These are phyloP conservation scores for Salvator merianae DNA, from an alignment of 2,113 vertebrate genomes.

Conservation along the genomic window DNA sequence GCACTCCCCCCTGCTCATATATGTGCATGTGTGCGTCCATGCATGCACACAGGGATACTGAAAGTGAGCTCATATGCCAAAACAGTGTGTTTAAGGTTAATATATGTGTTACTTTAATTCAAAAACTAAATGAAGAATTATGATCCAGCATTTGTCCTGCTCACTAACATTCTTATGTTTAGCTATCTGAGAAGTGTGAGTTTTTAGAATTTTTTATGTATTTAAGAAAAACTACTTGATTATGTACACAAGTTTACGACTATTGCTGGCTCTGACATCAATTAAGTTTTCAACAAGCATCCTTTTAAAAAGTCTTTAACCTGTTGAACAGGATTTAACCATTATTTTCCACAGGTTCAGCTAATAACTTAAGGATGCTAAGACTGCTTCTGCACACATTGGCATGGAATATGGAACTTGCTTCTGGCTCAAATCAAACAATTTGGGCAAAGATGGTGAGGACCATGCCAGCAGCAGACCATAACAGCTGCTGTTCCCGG, in stretches of 20 bases:
- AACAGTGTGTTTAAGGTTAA: not conserved
- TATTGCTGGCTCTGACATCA: not conserved
- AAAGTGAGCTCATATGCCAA: constrained; percentile 34
- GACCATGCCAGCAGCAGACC: no score
- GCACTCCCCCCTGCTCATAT: constrained; percentile 29
- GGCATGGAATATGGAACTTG: no score
- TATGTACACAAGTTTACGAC: fast-evolving
- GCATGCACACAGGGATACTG: constrained; percentile 11
- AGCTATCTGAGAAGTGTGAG: not conserved
- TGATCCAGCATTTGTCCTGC: not conserved
- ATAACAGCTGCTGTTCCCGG: no score
- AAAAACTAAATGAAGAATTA: not conserved
- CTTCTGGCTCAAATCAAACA: no score
- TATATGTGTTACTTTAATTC: not conserved
- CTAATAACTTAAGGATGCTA: not conserved
- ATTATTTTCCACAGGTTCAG: not conserved
- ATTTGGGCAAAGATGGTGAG: no score
- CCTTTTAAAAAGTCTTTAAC: not conserved
- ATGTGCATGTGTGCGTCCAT: constrained; percentile 11
- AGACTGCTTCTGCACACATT: not conserved
- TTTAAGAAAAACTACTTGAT: not conserved
- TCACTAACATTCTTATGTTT: not conserved
- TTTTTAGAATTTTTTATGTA: not conserved
- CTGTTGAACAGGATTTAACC: not conserved
- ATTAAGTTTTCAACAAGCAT: not conserved